Evolutionary conservation across 1,140 invertebrate species (phyloP).

Genomic region (Heterodera schachtii): DNA sequence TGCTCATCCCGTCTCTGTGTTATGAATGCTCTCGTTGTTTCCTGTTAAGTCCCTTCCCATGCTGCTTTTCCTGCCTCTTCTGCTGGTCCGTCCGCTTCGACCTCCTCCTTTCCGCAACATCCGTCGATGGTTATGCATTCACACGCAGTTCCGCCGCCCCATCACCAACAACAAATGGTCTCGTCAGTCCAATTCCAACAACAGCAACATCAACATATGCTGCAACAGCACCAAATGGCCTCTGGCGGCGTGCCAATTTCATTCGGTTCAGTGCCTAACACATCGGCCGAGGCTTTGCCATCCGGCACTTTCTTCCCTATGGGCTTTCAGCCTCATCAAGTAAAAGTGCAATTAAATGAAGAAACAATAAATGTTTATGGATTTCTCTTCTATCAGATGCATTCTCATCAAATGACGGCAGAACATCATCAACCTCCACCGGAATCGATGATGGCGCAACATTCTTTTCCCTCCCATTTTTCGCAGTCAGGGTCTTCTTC

Average conservation of each 20-base stretch:
- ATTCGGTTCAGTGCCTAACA: neutral
- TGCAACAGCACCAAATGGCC: conserved; percentile 4
- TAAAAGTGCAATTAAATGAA: neutral
- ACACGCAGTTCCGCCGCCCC: neutral
- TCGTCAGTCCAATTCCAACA: neutral
- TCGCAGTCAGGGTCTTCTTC: neutral
- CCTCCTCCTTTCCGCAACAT: neutral
- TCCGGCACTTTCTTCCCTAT: neutral
- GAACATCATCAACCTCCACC: neutral
- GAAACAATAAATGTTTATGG: no score
- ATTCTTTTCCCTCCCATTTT: neutral
- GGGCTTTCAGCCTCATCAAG: neutral
- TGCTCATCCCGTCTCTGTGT: neutral
- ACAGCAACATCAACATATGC: neutral
- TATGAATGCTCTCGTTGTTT: neutral
- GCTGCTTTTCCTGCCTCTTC: neutral
- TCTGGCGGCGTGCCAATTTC: neutral
- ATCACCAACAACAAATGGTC: neutral
- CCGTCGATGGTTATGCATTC: conserved; percentile 2
- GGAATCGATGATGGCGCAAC: neutral
- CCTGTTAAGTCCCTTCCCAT: neutral
- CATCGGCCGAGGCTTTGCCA: neutral
- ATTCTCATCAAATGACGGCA: neutral
- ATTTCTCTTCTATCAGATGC: neutral
- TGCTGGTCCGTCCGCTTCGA: neutral